Base-by-base conservation (phyloP, 2,888 invertebrate genomes). In the Laothoe populi region DNA sequence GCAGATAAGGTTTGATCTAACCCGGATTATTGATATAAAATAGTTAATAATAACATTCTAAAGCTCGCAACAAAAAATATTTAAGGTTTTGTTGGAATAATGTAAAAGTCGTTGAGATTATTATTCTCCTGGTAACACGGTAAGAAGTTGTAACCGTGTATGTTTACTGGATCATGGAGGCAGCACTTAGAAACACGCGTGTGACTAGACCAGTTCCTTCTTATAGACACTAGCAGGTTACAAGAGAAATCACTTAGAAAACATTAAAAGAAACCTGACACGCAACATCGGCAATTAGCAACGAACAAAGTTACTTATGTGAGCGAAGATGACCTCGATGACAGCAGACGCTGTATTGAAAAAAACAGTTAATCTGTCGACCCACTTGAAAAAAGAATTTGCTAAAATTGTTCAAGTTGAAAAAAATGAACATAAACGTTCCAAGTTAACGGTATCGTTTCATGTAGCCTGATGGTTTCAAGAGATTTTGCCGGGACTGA, bases 211-310 rank as follows among this genome's bases (percentile, higher is more conserved):
- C 70, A 68, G 78, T 76, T 71, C 64, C 65, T 68, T 63, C 64
- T 62, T 68, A 63, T 71, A 72, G 69, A 74, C 73, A 69, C 70
- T 70, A 61, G 66, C 70, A 70, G 74, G 72, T 67, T 71, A 81
- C 81, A 74, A 77, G 81, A 80, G 72, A 84, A 83, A 78, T 74
- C 78, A 82, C 77, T 81, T 78, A 72, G 63, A 67, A 66, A 61
- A 69, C 66, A 53, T 35, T 59, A 63, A 72, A 73, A 73, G 66
- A 66, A 72, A 70, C 65, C 61, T 67, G 63, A 66, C 65, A 60
- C 45, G 71, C 72, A 69, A 72, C 64, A 64, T 60, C 63, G 26
- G 57, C 63, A 23, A 66, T 64, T 66, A 62, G 45, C 62, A 57
- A 64, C 57, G 53, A 64, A 61, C 64, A 69, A 61, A 62, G 60